Evolutionary conservation across 2,113 vertebrate species (phyloP).

Genomic region (Lasiurus borealis): DNA sequence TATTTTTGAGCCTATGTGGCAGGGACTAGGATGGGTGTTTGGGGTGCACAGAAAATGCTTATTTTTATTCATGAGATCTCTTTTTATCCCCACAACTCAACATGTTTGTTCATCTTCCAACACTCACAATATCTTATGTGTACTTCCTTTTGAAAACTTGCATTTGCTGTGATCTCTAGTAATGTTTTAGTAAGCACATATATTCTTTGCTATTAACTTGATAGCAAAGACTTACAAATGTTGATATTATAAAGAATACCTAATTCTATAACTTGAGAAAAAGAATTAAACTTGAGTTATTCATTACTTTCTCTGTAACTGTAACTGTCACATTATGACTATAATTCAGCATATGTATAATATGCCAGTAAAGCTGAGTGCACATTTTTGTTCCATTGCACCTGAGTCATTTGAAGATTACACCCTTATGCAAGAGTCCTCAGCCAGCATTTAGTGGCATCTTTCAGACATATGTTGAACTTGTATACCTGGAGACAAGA

Average conservation of each 20-base stretch:
- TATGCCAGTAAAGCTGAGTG: neutral
- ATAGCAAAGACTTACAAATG: neutral
- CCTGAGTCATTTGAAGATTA: neutral
- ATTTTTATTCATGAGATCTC: neutral
- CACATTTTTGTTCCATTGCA: neutral
- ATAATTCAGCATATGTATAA: neutral
- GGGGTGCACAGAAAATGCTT: neutral
- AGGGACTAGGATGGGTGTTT: neutral
- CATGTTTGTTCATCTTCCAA: neutral
- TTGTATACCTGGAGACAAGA: neutral
- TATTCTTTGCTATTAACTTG: neutral
- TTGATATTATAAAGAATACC: neutral
- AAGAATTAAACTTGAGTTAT: constrained; percentile 4
- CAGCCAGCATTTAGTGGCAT: neutral
- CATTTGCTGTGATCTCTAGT: neutral
- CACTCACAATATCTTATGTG: neutral
- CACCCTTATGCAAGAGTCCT: neutral
- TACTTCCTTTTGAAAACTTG: neutral
- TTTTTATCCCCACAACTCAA: neutral
- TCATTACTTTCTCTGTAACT: neutral
- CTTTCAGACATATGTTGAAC: neutral
- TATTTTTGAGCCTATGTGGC: neutral
- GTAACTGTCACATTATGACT: neutral
- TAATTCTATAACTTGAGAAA: neutral
- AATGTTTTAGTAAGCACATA: neutral